Conservation (phyloP, 2,888 invertebrate species). For the Lasioglossum figueresi region DNA sequence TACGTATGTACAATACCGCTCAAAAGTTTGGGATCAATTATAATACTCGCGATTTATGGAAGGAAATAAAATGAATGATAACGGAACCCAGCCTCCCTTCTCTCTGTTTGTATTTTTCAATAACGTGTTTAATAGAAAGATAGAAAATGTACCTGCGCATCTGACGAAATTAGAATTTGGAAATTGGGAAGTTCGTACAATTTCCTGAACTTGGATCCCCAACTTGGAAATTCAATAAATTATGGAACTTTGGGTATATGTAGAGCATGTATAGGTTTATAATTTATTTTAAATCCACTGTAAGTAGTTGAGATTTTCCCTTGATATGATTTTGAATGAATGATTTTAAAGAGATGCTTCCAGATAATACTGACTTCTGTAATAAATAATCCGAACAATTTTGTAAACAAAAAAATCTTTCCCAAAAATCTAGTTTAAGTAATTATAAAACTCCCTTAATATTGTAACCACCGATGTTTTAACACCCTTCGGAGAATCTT, state of each 20-base stretch:
- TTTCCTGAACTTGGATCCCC: too few species aligned
- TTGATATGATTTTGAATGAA: too few species aligned
- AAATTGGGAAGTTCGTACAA: neutral
- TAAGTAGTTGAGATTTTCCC: neutral
- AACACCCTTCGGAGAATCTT: neutral
- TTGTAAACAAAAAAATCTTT: neutral
- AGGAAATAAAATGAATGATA: constrained; percentile 13
- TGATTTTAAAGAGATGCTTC: too few species aligned
- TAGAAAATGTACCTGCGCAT: neutral
- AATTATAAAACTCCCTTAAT: neutral
- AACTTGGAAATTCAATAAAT: neutral
- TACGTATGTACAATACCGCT: constrained; percentile 14
- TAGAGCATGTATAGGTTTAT: neutral
- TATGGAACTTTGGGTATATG: neutral
- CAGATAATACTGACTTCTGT: neutral
- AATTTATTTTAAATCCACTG: neutral
- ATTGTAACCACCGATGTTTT: neutral
- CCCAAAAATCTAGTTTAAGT: neutral
- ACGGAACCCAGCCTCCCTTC: neutral
- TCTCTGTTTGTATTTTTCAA: neutral
- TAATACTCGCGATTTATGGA: constrained; percentile 7
- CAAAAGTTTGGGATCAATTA: constrained; percentile 14
- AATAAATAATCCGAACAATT: neutral
- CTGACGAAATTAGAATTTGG: neutral
- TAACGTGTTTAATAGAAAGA: neutral